These are phyloP conservation scores for Heliconius aoede DNA, from an alignment of 2,888 invertebrate genomes.

Conservation along the genomic window DNA sequence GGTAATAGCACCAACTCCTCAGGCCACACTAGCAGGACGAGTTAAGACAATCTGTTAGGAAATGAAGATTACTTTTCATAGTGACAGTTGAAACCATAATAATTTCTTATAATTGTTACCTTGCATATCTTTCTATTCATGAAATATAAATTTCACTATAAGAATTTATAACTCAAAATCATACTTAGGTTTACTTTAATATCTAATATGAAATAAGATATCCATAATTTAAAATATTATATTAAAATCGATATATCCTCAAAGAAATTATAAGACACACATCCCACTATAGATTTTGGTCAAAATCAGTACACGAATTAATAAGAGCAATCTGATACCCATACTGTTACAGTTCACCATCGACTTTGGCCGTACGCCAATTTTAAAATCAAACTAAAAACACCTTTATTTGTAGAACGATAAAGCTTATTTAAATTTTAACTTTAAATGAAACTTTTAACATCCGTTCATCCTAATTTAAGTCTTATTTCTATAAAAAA, in stretches of 20 bases:
- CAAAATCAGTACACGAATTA: conserved; percentile 7
- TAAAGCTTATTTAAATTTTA: conserved; percentile 4
- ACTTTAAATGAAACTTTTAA: conserved; percentile 36
- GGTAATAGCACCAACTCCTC: too few relatives aligned
- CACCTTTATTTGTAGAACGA: neutral
- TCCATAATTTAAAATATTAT: neutral
- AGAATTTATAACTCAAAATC: too few relatives aligned
- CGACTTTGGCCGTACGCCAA: conserved; percentile 41
- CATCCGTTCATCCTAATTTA: conserved; percentile 38
- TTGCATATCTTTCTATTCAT: too few relatives aligned
- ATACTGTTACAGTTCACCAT: conserved; percentile 41
- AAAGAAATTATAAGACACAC: neutral
- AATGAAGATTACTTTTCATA: too few relatives aligned
- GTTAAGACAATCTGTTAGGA: too few relatives aligned
- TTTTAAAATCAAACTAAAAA: conserved; percentile 16
- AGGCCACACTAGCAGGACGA: too few relatives aligned
- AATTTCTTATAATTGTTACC: too few relatives aligned
- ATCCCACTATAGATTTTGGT: neutral
- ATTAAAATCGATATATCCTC: neutral
- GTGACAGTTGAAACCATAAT: too few relatives aligned
- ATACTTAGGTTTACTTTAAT: too few relatives aligned
- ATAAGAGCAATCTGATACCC: conserved; percentile 35
- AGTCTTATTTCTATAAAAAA: conserved; percentile 37
- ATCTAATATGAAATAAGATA: too few relatives aligned
- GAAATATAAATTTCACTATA: too few relatives aligned